These are phyloP conservation scores for Toxotes chatareus DNA, from an alignment of 2,113 vertebrate genomes.

Conservation along the genomic window DNA sequence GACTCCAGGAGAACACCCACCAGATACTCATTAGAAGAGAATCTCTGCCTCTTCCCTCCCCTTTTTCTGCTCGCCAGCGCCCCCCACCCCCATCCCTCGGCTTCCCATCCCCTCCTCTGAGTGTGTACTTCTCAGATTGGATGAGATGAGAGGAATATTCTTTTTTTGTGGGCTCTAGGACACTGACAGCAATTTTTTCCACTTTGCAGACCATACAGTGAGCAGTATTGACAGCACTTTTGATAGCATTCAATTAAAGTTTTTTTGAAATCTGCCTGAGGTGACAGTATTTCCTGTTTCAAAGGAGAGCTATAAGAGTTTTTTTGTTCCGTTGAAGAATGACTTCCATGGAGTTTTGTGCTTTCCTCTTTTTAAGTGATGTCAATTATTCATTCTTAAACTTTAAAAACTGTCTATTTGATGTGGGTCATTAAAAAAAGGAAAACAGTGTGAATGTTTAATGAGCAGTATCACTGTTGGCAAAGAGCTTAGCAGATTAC, in stretches of 20 bases:
- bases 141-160: constrained; percentile 55
- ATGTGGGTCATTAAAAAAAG: constrained; percentile 49
- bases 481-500: constrained; percentile 18
- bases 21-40: constrained; percentile 80
- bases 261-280: constrained; percentile 44
- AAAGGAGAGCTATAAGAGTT: constrained; percentile 16
- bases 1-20: constrained; percentile 79
- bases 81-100: background rate
- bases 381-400: constrained; percentile 46
- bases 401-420: constrained; percentile 37
- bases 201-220: constrained; percentile 54
- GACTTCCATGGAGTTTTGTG: constrained; percentile 23
- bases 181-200: constrained; percentile 52
- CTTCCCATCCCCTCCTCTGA: constrained; percentile 28
- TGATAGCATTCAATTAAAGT: constrained; percentile 69
- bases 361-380: constrained; percentile 15
- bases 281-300: constrained; percentile 50
- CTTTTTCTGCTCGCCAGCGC: constrained; percentile 3
- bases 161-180: constrained; percentile 51
- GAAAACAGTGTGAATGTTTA: constrained; percentile 51
- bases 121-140: constrained; percentile 47
- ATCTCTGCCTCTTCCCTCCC: constrained; percentile 57
- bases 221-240: constrained; percentile 65
- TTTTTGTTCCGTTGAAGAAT: constrained; percentile 43
- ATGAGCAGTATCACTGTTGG: constrained; percentile 21